Evolutionary conservation across 2,113 vertebrate species (phyloP).

Genomic region (human): GRCh38 chr1:91883501-91884000

Average conservation of each 20-base stretch:
- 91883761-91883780: constrained; percentile 50
- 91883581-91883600: constrained; percentile 81
- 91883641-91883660: constrained; percentile 51
- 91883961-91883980: constrained; percentile 59
- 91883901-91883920: constrained; percentile 78
- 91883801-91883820: constrained; percentile 75
- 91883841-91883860: constrained; percentile 73
- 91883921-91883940: constrained; percentile 78
- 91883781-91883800: constrained; percentile 48
- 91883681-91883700: constrained; percentile 53
- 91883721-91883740: constrained; percentile 73
- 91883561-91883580: constrained; percentile 77
- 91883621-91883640: constrained; percentile 51
- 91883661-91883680: constrained; percentile 61
- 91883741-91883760: constrained; percentile 70
- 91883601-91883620: constrained; percentile 71
- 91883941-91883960: constrained; percentile 61
- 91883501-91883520: constrained; percentile 27
- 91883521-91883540: not conserved
- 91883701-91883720: constrained; percentile 33
- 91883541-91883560: not conserved
- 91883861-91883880: constrained; percentile 77
- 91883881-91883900: constrained; percentile 73
- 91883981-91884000: constrained; percentile 8
- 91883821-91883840: constrained; percentile 72